A percentile compares a stretch with the other conserved stretches of the same genome.
phyloP scores from a whole-genome alignment of 2,113 vertebrate species.

The Rhodinocichla rosea region DNA sequence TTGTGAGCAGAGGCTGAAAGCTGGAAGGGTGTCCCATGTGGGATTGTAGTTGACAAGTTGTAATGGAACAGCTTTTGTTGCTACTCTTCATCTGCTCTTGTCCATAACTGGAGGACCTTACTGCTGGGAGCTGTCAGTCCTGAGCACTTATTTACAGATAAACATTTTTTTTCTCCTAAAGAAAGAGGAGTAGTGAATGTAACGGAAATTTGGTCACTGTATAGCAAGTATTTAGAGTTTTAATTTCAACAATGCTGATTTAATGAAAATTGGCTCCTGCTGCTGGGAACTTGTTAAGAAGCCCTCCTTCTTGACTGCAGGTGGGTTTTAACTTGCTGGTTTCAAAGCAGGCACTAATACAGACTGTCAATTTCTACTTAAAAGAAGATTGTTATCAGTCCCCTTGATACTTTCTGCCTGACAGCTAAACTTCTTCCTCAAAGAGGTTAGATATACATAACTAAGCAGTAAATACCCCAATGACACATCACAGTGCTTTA shows the following conservation, averaged over 20 bases:
- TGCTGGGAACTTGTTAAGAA: constrained; percentile 2
- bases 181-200: neutral
- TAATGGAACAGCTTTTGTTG: neutral
- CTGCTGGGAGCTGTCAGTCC: neutral
- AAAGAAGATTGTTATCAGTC: constrained; percentile 54
- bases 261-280: neutral
- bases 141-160: neutral
- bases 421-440: constrained; percentile 54
- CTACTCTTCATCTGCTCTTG: neutral
- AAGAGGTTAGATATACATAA: constrained; percentile 57
- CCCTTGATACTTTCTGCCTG: constrained; percentile 52
- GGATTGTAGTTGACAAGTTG: neutral
- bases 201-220: neutral
- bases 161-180: neutral
- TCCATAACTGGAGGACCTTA: neutral
- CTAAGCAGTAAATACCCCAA: constrained; percentile 52
- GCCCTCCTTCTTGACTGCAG: neutral
- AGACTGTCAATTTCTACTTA: constrained; percentile 42
- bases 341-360: constrained; percentile 28
- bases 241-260: neutral
- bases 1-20: neutral
- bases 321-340: neutral
- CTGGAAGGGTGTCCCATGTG: neutral
- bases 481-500: neutral
- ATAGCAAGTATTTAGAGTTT: neutral